Conservation (phyloP, 2,113 vertebrate genomes). For the Rhadina sibilatrix region DNA sequence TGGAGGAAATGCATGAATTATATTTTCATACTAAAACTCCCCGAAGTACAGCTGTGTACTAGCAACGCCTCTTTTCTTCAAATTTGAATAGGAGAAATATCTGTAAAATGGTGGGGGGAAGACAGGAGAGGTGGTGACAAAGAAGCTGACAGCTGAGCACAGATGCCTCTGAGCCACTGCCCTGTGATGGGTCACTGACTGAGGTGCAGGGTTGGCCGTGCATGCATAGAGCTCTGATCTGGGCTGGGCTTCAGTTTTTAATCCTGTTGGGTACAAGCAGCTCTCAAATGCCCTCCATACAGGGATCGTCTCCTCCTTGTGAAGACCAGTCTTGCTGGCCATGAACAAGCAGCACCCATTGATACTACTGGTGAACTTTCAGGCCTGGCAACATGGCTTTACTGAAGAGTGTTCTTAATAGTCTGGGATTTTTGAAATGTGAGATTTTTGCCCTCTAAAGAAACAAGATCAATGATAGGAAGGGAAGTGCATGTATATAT, state of each 20-base stretch:
- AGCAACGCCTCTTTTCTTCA: background rate
- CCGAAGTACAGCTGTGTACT: background rate
- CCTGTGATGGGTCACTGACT: background rate
- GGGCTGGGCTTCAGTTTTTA: background rate
- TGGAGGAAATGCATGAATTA: background rate
- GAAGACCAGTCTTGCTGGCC: background rate
- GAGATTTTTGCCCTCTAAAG: background rate
- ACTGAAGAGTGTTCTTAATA: background rate
- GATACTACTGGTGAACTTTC: background rate
- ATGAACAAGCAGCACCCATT: fast-evolving
- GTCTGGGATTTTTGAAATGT: background rate
- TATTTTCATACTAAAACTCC: background rate
- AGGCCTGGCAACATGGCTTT: background rate
- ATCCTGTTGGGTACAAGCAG: background rate
- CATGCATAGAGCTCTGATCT: background rate
- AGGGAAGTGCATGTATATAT: background rate
- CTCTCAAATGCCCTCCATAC: background rate
- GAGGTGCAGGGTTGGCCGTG: background rate
- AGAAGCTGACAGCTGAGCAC: background rate
- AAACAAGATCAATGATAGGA: background rate
- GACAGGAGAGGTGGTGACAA: background rate
- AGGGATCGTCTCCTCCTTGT: background rate
- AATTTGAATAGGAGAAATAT: background rate
- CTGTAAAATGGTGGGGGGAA: background rate
- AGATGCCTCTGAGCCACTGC: background rate